Percentiles rank a stretch among this genome's conserved stretches.
These are phyloP conservation scores for Platycheirus rosarum DNA, from an alignment of 2,888 invertebrate species.

Conservation along the genomic window DNA sequence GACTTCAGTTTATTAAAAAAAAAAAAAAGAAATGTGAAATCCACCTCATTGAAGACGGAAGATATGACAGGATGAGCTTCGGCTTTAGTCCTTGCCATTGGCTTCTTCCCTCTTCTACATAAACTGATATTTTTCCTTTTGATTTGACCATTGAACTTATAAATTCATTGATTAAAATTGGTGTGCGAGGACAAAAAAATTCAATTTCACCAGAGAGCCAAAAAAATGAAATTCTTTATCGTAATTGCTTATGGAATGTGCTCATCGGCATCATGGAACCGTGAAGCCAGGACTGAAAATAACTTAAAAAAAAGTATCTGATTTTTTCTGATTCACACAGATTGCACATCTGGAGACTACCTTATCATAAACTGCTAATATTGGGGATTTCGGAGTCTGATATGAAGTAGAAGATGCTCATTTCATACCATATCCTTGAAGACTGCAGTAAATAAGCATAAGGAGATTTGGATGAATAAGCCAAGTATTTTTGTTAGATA, in stretches of 20 bases:
- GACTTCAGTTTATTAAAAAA: constrained; percentile 38
- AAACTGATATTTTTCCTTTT: background rate
- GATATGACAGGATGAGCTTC: constrained; percentile 49
- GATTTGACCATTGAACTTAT: constrained; percentile 61
- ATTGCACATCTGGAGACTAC: constrained; percentile 17
- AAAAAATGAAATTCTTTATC: constrained; percentile 66
- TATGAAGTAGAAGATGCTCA: constrained; percentile 28
- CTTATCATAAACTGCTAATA: constrained; percentile 29
- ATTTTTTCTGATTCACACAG: constrained; percentile 15
- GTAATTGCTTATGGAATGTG: constrained; percentile 72
- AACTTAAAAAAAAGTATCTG: constrained; percentile 14
- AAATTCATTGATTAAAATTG: constrained; percentile 69
- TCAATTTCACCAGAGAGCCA: constrained; percentile 50
- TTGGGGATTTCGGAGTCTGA: background rate
- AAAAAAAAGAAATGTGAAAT: constrained; percentile 22
- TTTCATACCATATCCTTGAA: constrained; percentile 34
- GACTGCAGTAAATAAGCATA: constrained; percentile 20
- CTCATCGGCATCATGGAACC: constrained; percentile 19
- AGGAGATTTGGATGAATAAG: constrained; percentile 20
- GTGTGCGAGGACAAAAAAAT: constrained; percentile 42
- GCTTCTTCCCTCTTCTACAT: background rate
- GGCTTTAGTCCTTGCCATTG: constrained; percentile 3
- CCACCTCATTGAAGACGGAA: constrained; percentile 47
- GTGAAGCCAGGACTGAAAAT: constrained; percentile 21
- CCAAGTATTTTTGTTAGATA: background rate